Conservation (phyloP, 2,113 vertebrate species). For the Podarcis raffonei region DNA sequence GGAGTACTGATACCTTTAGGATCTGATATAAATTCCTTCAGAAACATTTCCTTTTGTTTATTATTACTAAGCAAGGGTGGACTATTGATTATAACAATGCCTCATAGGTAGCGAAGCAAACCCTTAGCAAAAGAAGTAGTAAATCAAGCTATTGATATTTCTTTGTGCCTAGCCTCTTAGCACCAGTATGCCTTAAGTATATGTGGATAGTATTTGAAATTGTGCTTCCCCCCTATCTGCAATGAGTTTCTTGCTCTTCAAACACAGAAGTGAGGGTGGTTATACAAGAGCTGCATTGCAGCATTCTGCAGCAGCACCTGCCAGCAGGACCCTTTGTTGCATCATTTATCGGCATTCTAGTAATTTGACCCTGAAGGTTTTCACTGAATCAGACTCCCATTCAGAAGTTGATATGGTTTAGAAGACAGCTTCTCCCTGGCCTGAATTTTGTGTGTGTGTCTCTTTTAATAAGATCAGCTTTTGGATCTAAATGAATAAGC, state of each 20-base stretch:
- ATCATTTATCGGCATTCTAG: not conserved
- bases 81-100: not conserved
- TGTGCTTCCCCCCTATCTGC: not conserved
- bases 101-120: not conserved
- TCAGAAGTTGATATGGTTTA: not conserved
- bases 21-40: not conserved
- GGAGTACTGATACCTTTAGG: not conserved
- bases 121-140: not conserved
- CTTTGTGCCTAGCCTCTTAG: not conserved
- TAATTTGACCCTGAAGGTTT: not conserved
- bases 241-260: slow-evolving; percentile 6
- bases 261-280: not conserved
- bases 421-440: not conserved
- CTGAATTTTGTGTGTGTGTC: not conserved
- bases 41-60: not conserved
- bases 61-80: not conserved
- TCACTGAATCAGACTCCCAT: not conserved
- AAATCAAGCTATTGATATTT: not conserved
- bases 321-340: slow-evolving; percentile 14
- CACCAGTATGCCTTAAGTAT: not conserved
- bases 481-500: slow-evolving; percentile 35
- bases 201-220: not conserved
- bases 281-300: slow-evolving; percentile 20
- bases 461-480: slow-evolving; percentile 1
- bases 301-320: slow-evolving; percentile 14